These are phyloP conservation scores for Ailurus styani DNA, from an alignment of 2,113 vertebrate species.

Conservation along the genomic window DNA sequence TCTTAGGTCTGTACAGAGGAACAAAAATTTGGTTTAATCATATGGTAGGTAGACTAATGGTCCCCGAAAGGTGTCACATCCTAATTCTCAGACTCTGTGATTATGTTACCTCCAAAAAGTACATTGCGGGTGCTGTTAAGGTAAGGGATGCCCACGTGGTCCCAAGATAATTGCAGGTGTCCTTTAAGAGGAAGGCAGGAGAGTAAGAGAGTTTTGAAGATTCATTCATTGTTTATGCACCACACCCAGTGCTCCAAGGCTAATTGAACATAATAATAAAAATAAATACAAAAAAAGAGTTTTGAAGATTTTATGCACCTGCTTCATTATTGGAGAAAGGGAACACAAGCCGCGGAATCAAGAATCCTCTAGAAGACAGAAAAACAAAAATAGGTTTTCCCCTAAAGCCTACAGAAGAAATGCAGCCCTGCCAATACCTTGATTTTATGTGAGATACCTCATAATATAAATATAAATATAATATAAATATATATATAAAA, in stretches of 20 bases:
- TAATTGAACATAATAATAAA: too few species aligned
- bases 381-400: neutral
- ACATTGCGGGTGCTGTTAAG: neutral
- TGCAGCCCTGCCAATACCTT: neutral
- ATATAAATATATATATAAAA: too few species aligned
- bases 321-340: neutral
- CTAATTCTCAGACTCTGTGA: neutral
- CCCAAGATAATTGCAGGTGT: neutral
- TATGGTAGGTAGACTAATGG: neutral
- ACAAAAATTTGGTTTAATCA: neutral
- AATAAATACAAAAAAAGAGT: too few species aligned
- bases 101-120: neutral
- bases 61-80: neutral
- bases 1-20: neutral
- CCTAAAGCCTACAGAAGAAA: neutral
- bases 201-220: neutral
- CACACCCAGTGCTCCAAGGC: too few species aligned
- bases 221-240: too few species aligned
- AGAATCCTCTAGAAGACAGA: neutral
- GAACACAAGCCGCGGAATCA: neutral
- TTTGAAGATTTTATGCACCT: neutral
- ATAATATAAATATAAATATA: too few species aligned
- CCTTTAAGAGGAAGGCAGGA: neutral
- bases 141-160: neutral
- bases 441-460: neutral